phyloP scores from a whole-genome alignment of 2,113 vertebrate species.

The Alethe diademata region DNA sequence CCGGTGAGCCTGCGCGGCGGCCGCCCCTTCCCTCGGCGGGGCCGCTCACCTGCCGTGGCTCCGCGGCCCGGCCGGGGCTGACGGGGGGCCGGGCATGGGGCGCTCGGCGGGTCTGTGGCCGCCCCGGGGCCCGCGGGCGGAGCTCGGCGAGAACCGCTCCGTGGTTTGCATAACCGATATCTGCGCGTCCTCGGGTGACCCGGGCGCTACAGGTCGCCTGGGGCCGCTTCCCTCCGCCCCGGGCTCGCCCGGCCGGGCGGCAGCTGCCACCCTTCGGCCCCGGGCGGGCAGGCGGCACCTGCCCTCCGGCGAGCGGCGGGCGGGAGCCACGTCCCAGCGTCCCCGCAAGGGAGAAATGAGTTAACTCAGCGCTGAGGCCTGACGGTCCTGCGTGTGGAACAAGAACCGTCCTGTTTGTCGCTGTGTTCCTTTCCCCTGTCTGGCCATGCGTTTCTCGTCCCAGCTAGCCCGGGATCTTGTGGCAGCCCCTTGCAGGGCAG shows the following conservation, averaged over 20 bases:
- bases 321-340: fast-evolving
- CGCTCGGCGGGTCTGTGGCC: background rate
- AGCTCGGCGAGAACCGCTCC: background rate
- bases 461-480: fast-evolving
- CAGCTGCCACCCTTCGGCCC: background rate
- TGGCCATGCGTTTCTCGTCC: fast-evolving
- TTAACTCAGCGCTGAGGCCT: background rate
- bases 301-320: background rate
- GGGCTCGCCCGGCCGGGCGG: background rate
- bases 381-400: background rate
- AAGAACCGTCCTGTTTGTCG: no score
- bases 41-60: background rate
- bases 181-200: background rate
- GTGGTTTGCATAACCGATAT: slow-evolving; percentile 22
- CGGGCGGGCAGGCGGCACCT: background rate
- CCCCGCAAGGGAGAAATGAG: fast-evolving
- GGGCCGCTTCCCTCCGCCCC: background rate
- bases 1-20: background rate
- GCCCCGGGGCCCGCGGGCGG: background rate
- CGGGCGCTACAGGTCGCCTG: background rate
- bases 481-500: fast-evolving
- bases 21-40: background rate
- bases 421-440: background rate
- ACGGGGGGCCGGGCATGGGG: background rate
- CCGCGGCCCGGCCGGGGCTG: background rate